phyloP scores from a whole-genome alignment of 2,113 vertebrate species.

The Antidorcas marsupialis region DNA sequence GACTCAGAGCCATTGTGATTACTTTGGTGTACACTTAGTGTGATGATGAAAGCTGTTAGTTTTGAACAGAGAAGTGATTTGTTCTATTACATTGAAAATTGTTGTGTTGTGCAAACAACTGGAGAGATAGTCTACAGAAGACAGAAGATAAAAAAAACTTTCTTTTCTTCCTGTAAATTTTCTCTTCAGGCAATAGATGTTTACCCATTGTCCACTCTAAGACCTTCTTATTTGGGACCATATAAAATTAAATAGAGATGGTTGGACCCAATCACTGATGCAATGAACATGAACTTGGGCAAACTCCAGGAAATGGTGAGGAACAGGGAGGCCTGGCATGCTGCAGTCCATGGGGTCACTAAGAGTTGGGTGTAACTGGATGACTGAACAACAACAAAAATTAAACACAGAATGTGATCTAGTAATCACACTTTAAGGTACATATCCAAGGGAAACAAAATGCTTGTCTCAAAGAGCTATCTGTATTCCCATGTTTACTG shows the following conservation, averaged over 20 bases:
- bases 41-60: background rate
- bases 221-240: background rate
- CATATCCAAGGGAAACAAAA: background rate
- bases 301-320: background rate
- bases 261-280: background rate
- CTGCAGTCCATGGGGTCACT: background rate
- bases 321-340: background rate
- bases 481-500: background rate
- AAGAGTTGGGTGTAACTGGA: background rate
- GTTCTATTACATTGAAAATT: background rate
- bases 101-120: background rate
- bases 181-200: background rate
- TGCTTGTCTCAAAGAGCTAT: background rate
- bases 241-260: background rate
- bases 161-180: background rate
- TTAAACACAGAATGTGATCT: background rate
- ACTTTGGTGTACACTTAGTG: background rate
- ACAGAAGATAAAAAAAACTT: background rate
- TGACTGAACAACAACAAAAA: background rate
- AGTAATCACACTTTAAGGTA: background rate
- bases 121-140: background rate
- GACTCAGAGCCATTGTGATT: background rate
- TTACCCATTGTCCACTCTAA: background rate
- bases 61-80: background rate
- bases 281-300: background rate